Evolutionary conservation across 2,888 invertebrate species (phyloP).

Genomic region (Eumerus sabulonum): DNA sequence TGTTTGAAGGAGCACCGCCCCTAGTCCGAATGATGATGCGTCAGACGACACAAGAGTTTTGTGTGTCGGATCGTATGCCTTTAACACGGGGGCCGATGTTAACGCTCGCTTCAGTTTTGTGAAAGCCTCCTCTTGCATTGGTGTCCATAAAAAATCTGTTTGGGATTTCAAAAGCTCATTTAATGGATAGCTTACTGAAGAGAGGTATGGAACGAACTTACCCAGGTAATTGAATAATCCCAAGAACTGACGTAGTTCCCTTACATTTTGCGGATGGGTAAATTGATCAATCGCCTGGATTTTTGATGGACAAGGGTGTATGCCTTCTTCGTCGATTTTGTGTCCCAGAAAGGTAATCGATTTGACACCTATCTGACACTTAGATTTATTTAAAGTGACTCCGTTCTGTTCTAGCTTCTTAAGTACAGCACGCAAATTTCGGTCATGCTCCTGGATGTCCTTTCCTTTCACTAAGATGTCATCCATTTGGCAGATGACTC

Average conservation of each 20-base stretch:
- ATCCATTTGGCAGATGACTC: conserved; percentile 52
- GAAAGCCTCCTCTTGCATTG: conserved; percentile 11
- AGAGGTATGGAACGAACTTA: conserved; percentile 16
- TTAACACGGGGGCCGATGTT: conserved; percentile 15
- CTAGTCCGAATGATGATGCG: conserved; percentile 8
- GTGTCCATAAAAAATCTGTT: no score
- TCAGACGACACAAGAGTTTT: neutral
- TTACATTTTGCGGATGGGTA: conserved; percentile 16
- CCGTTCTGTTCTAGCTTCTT: conserved; percentile 9
- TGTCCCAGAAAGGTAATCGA: conserved; percentile 38
- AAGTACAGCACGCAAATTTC: conserved; percentile 20
- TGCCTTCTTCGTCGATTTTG: conserved; percentile 34
- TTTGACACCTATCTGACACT: conserved; percentile 34
- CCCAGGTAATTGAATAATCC: conserved; percentile 35
- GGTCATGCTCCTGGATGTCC: conserved; percentile 16
- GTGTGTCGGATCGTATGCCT: conserved; percentile 10
- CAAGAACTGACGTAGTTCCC: conserved; percentile 34
- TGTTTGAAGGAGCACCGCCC: conserved; percentile 7
- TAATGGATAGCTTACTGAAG: neutral
- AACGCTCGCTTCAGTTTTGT: neutral
- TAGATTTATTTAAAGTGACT: conserved; percentile 44
- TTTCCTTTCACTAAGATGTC: conserved; percentile 48
- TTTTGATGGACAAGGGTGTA: conserved; percentile 31
- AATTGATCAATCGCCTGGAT: conserved; percentile 34
- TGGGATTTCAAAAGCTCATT: no score